A percentile compares a stretch with the other conserved stretches of the same genome.
Conservation (phyloP, 2,113 vertebrate species). For the Tympanuchus pallidicinctus region DNA sequence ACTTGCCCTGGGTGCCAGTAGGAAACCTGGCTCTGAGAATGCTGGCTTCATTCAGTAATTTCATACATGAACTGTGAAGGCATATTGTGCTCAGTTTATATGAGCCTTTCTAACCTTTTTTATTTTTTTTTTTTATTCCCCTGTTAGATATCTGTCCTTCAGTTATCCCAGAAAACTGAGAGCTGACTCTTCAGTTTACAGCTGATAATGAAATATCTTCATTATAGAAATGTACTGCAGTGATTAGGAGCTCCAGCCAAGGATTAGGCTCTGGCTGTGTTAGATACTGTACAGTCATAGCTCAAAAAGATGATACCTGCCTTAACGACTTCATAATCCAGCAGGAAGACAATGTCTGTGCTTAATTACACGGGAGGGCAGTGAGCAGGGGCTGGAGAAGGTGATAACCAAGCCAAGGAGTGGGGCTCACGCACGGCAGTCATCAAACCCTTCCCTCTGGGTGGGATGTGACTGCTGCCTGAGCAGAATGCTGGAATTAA, state of each 20-base stretch:
- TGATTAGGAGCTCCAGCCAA: slow-evolving; percentile 25
- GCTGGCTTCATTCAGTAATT: not conserved
- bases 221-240: not conserved
- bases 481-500: slow-evolving; percentile 13
- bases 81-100: not conserved
- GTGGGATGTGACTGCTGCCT: not conserved
- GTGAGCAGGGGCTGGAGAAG: not conserved
- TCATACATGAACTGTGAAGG: not conserved
- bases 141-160: not conserved
- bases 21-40: accelerated
- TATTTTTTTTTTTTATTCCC: not conserved
- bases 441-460: not conserved
- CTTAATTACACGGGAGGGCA: slow-evolving; percentile 19
- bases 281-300: not conserved
- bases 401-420: not conserved
- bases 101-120: not conserved
- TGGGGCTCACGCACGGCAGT: not conserved
- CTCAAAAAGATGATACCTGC: slow-evolving; percentile 21
- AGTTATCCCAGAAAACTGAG: not conserved
- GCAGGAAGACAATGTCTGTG: not conserved
- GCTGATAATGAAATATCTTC: slow-evolving; percentile 18
- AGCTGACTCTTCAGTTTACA: not conserved
- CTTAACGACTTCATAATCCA: slow-evolving; percentile 31
- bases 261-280: slow-evolving; percentile 2
- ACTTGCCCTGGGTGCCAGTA: too few relatives aligned